Conservation (phyloP, 2,888 invertebrate species). For the Thymelicus lineola region DNA sequence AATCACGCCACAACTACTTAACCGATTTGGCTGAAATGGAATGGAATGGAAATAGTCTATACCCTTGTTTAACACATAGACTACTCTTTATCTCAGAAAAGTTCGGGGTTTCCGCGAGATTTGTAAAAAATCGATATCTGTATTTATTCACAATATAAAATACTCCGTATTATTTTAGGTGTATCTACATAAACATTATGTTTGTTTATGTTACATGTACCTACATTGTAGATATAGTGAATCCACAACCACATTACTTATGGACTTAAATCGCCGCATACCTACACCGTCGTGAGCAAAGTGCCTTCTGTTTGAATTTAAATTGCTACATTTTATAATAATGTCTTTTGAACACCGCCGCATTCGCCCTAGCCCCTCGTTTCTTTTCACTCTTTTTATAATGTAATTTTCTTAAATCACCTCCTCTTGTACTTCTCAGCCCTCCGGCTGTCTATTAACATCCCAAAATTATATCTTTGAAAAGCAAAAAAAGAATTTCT, state of each 20-base stretch:
- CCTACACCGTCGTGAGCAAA: background rate
- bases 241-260: background rate
- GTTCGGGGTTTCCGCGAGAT: too few relatives aligned
- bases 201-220: too few relatives aligned
- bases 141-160: background rate
- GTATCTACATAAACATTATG: too few relatives aligned
- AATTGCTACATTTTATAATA: constrained; percentile 79
- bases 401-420: constrained; percentile 83
- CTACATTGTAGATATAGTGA: too few relatives aligned
- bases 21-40: too few relatives aligned
- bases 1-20: too few relatives aligned
- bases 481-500: constrained; percentile 24
- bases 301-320: constrained; percentile 76
- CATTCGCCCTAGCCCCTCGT: constrained; percentile 61
- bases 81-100: too few relatives aligned
- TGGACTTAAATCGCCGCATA: background rate
- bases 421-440: constrained; percentile 57
- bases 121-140: too few relatives aligned
- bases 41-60: too few relatives aligned
- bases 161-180: too few relatives aligned
- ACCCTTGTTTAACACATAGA: too few relatives aligned
- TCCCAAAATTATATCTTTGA: constrained; percentile 49
- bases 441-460: constrained; percentile 61
- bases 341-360: constrained; percentile 69
- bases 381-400: constrained; percentile 73